Conservation (phyloP, 2,113 vertebrate genomes). For the Myiagra hebetior region DNA sequence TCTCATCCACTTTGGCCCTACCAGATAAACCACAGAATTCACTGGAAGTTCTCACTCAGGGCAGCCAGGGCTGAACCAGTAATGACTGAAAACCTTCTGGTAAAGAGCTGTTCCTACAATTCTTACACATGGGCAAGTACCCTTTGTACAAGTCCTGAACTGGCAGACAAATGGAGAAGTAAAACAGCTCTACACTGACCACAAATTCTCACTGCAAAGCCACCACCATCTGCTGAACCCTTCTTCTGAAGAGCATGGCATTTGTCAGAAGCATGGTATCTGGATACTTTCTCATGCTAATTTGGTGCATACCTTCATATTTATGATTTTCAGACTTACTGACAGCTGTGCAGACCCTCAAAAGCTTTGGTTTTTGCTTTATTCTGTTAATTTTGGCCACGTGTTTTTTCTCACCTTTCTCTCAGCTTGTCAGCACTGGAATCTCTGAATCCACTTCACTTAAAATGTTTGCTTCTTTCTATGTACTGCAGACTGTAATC, state of each 20-base stretch:
- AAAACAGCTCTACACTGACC: neutral
- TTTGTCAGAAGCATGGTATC: neutral
- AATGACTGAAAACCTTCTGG: neutral
- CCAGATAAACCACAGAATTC: neutral
- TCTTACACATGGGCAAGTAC: neutral
- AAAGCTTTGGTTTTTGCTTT: neutral
- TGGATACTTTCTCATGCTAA: neutral
- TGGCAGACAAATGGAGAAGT: neutral
- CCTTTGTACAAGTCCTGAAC: neutral
- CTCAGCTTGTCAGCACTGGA: conserved; percentile 1
- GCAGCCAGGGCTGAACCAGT: neutral
- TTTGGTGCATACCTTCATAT: neutral
- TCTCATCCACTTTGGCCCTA: neutral
- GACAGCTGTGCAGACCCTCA: neutral
- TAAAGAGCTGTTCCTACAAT: neutral
- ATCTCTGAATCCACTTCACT: neutral
- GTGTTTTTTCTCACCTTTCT: neutral
- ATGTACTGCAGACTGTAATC: neutral
- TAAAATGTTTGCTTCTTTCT: neutral
- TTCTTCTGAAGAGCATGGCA: neutral
- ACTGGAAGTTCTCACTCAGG: neutral
- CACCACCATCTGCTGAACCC: neutral
- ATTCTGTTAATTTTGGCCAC: conserved; percentile 1
- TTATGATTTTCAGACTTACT: neutral
- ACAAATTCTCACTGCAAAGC: neutral